These are phyloP conservation scores for Polypterus bichir DNA, from an alignment of 2,113 vertebrate species.

Conservation along the genomic window DNA sequence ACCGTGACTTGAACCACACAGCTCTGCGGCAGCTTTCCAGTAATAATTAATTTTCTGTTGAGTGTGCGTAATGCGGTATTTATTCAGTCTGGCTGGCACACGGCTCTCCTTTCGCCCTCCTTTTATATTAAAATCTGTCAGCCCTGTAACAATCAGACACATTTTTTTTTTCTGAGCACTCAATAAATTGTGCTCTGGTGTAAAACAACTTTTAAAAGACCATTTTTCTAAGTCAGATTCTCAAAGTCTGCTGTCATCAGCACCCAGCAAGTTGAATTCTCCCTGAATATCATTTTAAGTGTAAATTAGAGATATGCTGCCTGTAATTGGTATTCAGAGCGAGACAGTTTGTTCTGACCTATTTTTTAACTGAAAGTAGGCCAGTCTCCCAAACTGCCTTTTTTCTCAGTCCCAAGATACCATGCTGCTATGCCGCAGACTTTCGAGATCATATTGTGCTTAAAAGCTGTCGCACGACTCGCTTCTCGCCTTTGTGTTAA, in stretches of 20 bases:
- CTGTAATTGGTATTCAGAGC: conserved; percentile 52
- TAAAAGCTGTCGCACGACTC: conserved; percentile 20
- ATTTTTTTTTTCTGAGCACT: too few relatives aligned
- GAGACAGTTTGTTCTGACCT: conserved; percentile 57
- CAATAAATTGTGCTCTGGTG: neutral
- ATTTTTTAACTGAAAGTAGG: conserved; percentile 62
- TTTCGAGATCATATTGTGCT: conserved; percentile 39
- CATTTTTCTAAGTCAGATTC: conserved; percentile 5
- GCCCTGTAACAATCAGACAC: too few relatives aligned
- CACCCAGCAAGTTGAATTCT: conserved; percentile 15
- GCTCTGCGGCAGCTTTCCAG: too few relatives aligned
- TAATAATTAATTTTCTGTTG: too few relatives aligned
- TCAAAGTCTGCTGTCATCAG: conserved; percentile 3
- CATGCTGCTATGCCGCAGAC: conserved; percentile 36
- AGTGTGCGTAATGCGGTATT: too few relatives aligned
- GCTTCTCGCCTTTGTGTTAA: neutral
- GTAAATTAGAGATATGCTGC: conserved; percentile 25
- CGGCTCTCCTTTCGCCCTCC: too few relatives aligned
- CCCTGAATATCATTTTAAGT: conserved; percentile 21
- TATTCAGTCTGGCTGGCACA: too few relatives aligned
- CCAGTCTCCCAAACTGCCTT: conserved; percentile 44
- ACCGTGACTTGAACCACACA: too few relatives aligned
- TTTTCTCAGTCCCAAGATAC: conserved; percentile 38
- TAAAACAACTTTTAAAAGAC: conserved; percentile 2
- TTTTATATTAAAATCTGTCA: too few relatives aligned